These are phyloP conservation scores for Callocephalon fimbriatum DNA, from an alignment of 2,113 vertebrate genomes.

Conservation along the genomic window DNA sequence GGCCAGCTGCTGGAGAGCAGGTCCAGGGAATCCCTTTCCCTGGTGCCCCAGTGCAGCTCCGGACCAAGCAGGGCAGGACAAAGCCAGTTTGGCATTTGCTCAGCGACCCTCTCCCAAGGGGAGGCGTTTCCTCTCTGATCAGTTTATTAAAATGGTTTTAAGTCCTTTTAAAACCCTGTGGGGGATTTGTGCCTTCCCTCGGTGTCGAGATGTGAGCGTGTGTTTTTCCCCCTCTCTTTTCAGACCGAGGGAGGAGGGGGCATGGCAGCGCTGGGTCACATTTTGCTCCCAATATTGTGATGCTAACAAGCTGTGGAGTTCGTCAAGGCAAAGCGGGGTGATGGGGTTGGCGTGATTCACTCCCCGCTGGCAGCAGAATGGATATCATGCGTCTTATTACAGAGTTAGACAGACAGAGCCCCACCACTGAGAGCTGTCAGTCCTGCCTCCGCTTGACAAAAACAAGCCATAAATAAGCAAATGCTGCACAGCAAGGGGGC, in stretches of 20 bases:
- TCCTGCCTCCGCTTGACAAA: slow-evolving; percentile 67
- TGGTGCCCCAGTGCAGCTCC: background rate
- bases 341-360: slow-evolving; percentile 41
- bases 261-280: slow-evolving; percentile 56
- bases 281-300: slow-evolving; percentile 73
- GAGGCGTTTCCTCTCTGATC: background rate
- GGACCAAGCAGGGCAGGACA: background rate
- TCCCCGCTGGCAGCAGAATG: slow-evolving; percentile 69
- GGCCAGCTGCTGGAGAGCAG: background rate
- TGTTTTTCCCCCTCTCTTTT: slow-evolving; percentile 45
- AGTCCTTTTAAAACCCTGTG: slow-evolving; percentile 50
- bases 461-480: slow-evolving; percentile 75
- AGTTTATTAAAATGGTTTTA: slow-evolving; percentile 64
- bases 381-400: slow-evolving; percentile 77
- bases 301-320: slow-evolving; percentile 71
- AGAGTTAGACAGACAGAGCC: slow-evolving; percentile 68
- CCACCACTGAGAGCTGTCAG: slow-evolving; percentile 73
- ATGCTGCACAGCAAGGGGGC: slow-evolving; percentile 57
- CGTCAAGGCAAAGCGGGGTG: slow-evolving; percentile 27
- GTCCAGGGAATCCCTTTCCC: background rate
- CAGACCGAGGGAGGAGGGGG: slow-evolving; percentile 35
- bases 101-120: background rate
- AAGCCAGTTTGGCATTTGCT: background rate
- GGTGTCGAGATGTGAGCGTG: background rate
- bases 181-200: slow-evolving; percentile 38